phyloP scores from a whole-genome alignment of 2,113 vertebrate genomes.

The Cathartes aura region DNA sequence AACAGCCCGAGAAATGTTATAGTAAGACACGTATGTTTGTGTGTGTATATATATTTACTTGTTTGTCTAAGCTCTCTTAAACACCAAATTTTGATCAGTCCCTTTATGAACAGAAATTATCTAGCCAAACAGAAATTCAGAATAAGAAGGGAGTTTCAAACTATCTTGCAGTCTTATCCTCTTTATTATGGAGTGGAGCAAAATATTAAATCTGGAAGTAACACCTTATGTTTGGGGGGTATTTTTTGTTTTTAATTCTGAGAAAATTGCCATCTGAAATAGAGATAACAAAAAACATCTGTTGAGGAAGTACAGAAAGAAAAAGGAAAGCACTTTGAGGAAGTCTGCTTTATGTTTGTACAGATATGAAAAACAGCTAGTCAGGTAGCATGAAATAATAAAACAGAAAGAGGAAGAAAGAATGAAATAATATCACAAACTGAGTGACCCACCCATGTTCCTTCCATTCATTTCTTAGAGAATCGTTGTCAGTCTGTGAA shows the following conservation, averaged over 20 bases:
- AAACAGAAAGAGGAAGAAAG: slow-evolving; percentile 34
- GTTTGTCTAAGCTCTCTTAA: background rate
- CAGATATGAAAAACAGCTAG: background rate
- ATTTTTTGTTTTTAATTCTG: background rate
- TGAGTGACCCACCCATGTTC: background rate
- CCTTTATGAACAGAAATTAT: background rate
- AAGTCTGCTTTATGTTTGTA: background rate
- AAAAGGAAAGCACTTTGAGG: slow-evolving; percentile 12
- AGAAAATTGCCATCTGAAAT: background rate
- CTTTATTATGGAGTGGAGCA: background rate
- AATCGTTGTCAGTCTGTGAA: background rate
- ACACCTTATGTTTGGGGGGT: background rate
- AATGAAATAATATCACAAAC: background rate
- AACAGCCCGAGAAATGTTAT: background rate
- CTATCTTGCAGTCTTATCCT: background rate
- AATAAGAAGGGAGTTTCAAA: background rate
- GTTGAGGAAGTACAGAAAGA: background rate
- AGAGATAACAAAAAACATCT: background rate
- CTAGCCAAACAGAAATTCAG: background rate
- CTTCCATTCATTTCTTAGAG: background rate
- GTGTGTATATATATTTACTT: background rate
- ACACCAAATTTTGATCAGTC: background rate
- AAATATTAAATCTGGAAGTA: background rate
- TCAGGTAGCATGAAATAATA: background rate
- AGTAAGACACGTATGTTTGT: background rate